Evolutionary conservation across 2,888 invertebrate species (phyloP), one percentile per base, ranked within the genome.

Genomic region (Perithous albicinctus): DNA sequence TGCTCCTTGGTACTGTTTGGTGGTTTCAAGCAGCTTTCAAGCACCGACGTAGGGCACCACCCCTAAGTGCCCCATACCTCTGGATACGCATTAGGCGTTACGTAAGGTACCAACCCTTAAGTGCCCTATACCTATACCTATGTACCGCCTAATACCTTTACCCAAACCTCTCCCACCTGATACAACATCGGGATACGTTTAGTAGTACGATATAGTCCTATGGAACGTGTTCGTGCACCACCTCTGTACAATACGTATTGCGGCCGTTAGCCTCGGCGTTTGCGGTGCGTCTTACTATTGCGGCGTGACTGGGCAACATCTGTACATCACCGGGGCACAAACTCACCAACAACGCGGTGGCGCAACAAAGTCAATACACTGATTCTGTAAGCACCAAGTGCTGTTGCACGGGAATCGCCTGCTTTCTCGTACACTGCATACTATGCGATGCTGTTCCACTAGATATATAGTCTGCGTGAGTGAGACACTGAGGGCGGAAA

Each of bases 251-350:
- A 70, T 75, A 75, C 75, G 63, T 69, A 46, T 48, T 8, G 15
- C 54, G 38, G 41, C 76, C 78, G 83, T 82, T 84, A 79, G 75
- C 78, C 35, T 64, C 75, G 75, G 81, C 85, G 86, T 89, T 88
- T 86, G 85, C 83, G 72, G 80, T 85, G 79, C 89, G 87, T 88
- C 89, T 89, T 89, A 88, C 80, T 70, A 48, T 67, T 78, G 78
- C 61, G 75, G 72, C 66, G 20, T 72, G 72, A 78, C 77, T 35
- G 63, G 75, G 75, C 78, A 80, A 76, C 79, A 75, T 67, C 66
- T 82, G 75, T 80, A 82, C 76, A 84, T 85, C 82, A 85, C 67
- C 70, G 72, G 74, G 56, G 63, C 75, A 56, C 80, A 76, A 78
- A 72, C 84, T 79, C 77, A 41, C 66, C 63, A 54, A 70, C 76